These are phyloP conservation scores for Sturnus vulgaris DNA, from an alignment of 2,113 vertebrate species.

Conservation along the genomic window DNA sequence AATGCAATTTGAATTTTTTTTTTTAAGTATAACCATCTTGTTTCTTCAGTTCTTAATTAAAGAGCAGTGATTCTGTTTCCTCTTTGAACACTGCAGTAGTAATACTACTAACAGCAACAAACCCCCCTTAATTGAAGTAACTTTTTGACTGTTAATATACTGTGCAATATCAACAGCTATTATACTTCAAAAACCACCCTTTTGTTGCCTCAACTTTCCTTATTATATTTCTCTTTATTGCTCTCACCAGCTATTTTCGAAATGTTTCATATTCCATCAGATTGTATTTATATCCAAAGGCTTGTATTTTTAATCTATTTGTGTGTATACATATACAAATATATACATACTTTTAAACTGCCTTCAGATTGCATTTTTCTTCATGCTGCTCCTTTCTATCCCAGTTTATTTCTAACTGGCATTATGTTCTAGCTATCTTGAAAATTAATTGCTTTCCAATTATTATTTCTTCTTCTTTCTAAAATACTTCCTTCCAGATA, in stretches of 20 bases:
- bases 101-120: not conserved
- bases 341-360: not conserved
- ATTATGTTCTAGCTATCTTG: not conserved
- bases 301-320: not conserved
- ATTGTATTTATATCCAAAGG: not conserved
- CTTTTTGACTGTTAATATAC: not conserved
- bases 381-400: not conserved
- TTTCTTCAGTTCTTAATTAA: not conserved
- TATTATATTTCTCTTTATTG: not conserved
- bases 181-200: not conserved
- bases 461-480: not conserved
- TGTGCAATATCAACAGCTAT: not conserved
- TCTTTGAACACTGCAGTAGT: not conserved
- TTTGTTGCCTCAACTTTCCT: not conserved
- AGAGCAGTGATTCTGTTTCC: not conserved
- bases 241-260: not conserved
- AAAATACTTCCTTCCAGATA: not conserved
- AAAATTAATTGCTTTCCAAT: not conserved
- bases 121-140: not conserved
- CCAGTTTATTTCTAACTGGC: not conserved
- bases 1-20: not conserved
- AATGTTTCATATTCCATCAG: not conserved
- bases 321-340: not conserved
- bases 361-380: not conserved
- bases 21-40: not conserved